Base-by-base conservation (phyloP, 2,113 vertebrate species). In the Spheniscus mendiculus region DNA sequence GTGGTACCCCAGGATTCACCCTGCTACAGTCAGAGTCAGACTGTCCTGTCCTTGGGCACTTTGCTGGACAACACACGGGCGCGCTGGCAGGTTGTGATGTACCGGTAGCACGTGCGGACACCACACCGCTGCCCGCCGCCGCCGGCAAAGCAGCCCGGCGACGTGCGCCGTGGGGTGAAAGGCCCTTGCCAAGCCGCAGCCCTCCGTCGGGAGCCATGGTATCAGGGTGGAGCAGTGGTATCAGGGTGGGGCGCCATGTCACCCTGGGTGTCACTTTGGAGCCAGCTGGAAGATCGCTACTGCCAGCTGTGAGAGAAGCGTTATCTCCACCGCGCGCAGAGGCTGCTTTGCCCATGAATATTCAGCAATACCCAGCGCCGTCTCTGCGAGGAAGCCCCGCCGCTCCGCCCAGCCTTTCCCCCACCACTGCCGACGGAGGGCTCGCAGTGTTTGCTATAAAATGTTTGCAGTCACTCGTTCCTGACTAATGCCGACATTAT, bases 181-280 rank as follows among this genome's bases (percentile, higher is more conserved):
- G 52, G 66, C 67, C 50, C n/a, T 32, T 12, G 73, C 84, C 50
- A 3, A 62, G 65, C 66, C 4, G 27, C 67, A 44, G 55, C 52
- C 26, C 49, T 25, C 13, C 5, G 0, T 5, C 1, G 1, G 63
- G 38, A 38, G 45, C 79, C 0, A 1, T 0, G 1, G 70, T 88
- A 94, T 95, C 96, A 9, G 96, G 86, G 86, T 63, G 94, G 83
- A 49, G 95, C 89, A 2, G 63, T 3, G 7, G 12, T 96, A 40
- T 78, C 92, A 47, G 96, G 89, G 95, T 7, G 96, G 38, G 91
- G 55, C 73, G 17, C 88, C 1, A 2, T 73, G 88, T 86, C 95
- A 66, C 90, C 63, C 15, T 1, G 53, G 55, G 49, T 94, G 83
- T 90, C 90, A 1, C 80, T 73, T 8, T 7, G 52, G n/a, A 34